These are phyloP conservation scores for Listrodromus nycthemerus DNA, from an alignment of 2,888 invertebrate genomes.

Conservation along the genomic window DNA sequence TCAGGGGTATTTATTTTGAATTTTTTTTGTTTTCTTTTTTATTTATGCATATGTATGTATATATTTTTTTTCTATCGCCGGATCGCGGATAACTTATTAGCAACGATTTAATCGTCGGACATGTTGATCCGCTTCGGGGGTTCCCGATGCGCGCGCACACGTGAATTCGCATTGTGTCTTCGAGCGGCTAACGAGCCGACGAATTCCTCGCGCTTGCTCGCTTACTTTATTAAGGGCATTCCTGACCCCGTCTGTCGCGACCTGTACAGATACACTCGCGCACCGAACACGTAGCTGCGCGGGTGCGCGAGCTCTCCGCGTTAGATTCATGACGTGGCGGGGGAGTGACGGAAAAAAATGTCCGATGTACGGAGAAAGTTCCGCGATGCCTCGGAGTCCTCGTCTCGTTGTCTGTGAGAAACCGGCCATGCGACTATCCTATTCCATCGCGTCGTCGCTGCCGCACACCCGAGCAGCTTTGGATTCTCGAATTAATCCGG, in stretches of 20 bases:
- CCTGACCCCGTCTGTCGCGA: slow-evolving; percentile 79
- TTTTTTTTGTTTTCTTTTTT: slow-evolving; percentile 18
- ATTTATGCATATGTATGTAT: too few relatives aligned
- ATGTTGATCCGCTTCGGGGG: not conserved
- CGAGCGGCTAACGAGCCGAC: slow-evolving; percentile 73
- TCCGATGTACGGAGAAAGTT: slow-evolving; percentile 81
- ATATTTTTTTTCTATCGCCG: not conserved
- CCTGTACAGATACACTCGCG: slow-evolving; percentile 74
- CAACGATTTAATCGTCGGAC: slow-evolving; percentile 28
- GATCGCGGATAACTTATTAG: slow-evolving; percentile 16
- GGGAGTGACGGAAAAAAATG: slow-evolving; percentile 71
- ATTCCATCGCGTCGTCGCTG: slow-evolving; percentile 15
- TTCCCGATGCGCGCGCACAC: slow-evolving; percentile 28
- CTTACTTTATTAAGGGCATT: slow-evolving; percentile 83
- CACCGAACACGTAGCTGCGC: slow-evolving; percentile 38
- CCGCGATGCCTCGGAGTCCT: slow-evolving; percentile 74
- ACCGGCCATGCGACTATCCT: slow-evolving; percentile 71
- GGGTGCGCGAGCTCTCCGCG: slow-evolving; percentile 49
- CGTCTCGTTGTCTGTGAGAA: slow-evolving; percentile 74
- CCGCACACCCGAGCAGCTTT: not conserved
- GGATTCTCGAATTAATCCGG: slow-evolving; percentile 1
- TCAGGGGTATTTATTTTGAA: slow-evolving; percentile 7
- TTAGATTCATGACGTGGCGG: slow-evolving; percentile 21
- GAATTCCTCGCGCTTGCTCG: slow-evolving; percentile 71
- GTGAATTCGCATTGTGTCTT: slow-evolving; percentile 70